These are phyloP conservation scores for Ammospiza maritima DNA, from an alignment of 2,797 vertebrate species.

Conservation along the genomic window DNA sequence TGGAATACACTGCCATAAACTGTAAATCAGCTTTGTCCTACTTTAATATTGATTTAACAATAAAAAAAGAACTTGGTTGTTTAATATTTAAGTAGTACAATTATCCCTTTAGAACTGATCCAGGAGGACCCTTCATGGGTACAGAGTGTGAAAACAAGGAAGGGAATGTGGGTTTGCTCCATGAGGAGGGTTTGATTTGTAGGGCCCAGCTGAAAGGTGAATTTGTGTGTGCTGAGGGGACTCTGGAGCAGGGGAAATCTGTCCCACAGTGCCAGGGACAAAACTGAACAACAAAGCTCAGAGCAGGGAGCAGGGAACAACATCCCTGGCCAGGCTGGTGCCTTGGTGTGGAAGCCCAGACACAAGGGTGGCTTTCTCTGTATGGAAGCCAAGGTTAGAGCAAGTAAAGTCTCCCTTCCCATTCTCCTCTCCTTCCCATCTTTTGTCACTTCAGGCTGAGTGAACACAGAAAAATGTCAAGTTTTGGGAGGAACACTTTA, in stretches of 20 bases:
- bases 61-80: slow-evolving; percentile 8
- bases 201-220: neutral
- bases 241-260: neutral
- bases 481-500: neutral
- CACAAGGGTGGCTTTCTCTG: neutral
- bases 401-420: neutral
- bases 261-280: neutral
- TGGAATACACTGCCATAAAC: neutral
- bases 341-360: neutral
- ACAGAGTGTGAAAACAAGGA: neutral
- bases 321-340: neutral
- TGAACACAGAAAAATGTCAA: neutral
- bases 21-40: slow-evolving; percentile 16
- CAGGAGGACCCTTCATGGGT: neutral
- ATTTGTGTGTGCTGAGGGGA: neutral
- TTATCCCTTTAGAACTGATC: slow-evolving; percentile 22
- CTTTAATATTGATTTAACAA: slow-evolving; percentile 42
- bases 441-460: neutral
- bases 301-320: neutral
- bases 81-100: slow-evolving; percentile 56
- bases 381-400: neutral
- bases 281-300: neutral
- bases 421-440: neutral
- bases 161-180: neutral
- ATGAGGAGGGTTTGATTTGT: neutral